These are phyloP conservation scores for Virgularia gustaviana DNA, from an alignment of 92 coral and sea anemone species.

Conservation along the genomic window DNA sequence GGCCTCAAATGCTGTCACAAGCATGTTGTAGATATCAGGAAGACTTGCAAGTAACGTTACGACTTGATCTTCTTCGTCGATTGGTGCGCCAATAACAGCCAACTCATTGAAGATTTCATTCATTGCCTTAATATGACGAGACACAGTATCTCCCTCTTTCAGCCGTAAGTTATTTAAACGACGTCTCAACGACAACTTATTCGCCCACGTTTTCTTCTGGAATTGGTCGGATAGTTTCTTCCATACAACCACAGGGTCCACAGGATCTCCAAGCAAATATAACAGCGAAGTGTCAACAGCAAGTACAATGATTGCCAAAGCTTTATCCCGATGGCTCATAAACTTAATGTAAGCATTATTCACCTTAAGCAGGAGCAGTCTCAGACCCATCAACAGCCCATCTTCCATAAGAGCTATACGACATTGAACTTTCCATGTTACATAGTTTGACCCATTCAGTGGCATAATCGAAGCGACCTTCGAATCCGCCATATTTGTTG, in stretches of 20 bases:
- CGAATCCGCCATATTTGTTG: no score
- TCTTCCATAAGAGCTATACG: slow-evolving; percentile 51
- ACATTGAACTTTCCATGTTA: slow-evolving; percentile 53
- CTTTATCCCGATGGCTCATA: slow-evolving; percentile 26
- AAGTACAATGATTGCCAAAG: slow-evolving; percentile 45
- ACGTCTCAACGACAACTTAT: slow-evolving; percentile 38
- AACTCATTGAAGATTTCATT: slow-evolving; percentile 11
- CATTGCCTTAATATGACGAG: slow-evolving; percentile 27
- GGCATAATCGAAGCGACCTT: slow-evolving; percentile 45
- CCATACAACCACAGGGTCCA: slow-evolving; percentile 52
- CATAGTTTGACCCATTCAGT: slow-evolving; percentile 44
- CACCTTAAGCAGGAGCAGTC: slow-evolving; percentile 43
- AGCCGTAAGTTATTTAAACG: slow-evolving; percentile 35
- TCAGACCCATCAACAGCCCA: slow-evolving; percentile 43
- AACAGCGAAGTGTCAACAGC: no score
- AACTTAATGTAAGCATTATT: slow-evolving; percentile 23
- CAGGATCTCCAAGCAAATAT: slow-evolving; percentile 48
- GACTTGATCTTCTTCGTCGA: slow-evolving; percentile 13
- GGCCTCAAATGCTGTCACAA: slow-evolving; percentile 44
- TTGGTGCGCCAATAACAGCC: not conserved
- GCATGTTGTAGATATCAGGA: slow-evolving; percentile 4
- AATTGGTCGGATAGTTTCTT: slow-evolving; percentile 52
- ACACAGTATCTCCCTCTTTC: slow-evolving; percentile 42
- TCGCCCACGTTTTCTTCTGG: no score
- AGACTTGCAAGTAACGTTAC: slow-evolving; percentile 21